These are phyloP conservation scores for Choloepus hoffmanni DNA, from an alignment of 2,113 vertebrate genomes.

Conservation along the genomic window DNA sequence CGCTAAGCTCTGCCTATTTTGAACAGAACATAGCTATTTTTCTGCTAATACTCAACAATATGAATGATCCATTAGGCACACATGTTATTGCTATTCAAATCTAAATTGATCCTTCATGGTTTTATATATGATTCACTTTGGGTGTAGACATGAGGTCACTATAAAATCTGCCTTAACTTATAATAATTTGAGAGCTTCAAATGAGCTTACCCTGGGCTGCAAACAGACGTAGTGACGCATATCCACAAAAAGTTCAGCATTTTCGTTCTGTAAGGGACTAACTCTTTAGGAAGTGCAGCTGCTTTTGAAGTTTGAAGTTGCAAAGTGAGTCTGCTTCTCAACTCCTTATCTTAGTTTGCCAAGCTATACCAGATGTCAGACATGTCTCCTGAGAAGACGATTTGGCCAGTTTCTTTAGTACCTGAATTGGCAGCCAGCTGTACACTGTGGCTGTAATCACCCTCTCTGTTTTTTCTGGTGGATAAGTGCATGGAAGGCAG, in stretches of 20 bases:
- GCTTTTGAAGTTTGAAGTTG: background rate
- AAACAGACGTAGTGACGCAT: background rate
- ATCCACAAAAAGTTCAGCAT: background rate
- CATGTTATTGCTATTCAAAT: background rate
- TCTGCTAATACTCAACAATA: background rate
- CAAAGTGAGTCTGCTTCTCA: background rate
- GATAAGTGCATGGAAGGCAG: background rate
- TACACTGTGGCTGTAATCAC: background rate
- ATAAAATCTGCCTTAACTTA: background rate
- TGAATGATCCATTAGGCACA: background rate
- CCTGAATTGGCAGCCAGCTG: background rate
- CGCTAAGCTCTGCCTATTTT: background rate
- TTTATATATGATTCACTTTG: background rate
- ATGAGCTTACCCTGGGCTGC: background rate
- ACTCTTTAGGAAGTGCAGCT: background rate
- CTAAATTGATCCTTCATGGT: background rate
- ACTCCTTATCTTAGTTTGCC: background rate
- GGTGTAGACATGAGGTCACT: background rate
- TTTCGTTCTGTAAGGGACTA: background rate
- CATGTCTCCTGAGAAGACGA: constrained; percentile 3
- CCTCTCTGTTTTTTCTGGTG: background rate
- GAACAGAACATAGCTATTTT: background rate
- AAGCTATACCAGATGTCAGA: constrained; percentile 30
- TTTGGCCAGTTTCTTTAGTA: constrained; percentile 11
- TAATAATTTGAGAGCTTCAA: background rate